Base-by-base conservation (phyloP, 2,888 invertebrate species). In the Malacosoma neustria region DNA sequence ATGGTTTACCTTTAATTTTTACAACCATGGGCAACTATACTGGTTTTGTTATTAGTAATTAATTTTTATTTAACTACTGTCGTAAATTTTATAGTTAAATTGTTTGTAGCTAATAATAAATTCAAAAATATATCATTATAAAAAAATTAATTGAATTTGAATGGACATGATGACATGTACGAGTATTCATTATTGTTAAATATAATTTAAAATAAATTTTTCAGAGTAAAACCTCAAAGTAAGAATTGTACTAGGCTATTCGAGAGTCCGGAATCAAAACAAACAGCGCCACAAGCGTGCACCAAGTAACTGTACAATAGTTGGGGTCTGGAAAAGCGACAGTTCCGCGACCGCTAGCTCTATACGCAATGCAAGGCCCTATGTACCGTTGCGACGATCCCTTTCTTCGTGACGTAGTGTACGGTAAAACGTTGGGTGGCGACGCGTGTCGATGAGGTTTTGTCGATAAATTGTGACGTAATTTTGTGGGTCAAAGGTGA, bases 381-480 rank as follows among this genome's bases (percentile, higher is more conserved):
- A 58, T 54, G 59, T 73, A 74, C 68, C 72, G 75, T 73, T 72
- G 63, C 51, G 51, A 54, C 71, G 61, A 68, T 84, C 82, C 84
- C 82, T 84, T 82, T 82, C 82, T 73, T 76, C 76, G 76, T 84
- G 84, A 84, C 84, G 84, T 81, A 66, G 76, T 57, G 61, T 72
- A 82, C 84, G 84, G 84, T 84, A 80, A 70, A 22, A 22, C 22
- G 22, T 6, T 61, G 36, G 39, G 49, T 65, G 79, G 76, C 71
- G 82, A 51, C 60, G 79, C 36, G 38, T 45, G 33, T 42, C 52
- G 49, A 48, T 49, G 43, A 42, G 41, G 42, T 39, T 29, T 32
- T 42, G 15, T 46, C 46, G 45, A 49, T 42, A 32, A 13, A 15
- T 29, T 13, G 3, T 32, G 22, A 22, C 22, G 22, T 22, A 22